Evolutionary conservation across 2,888 invertebrate genomes (phyloP), one percentile per base, ranked within the genome.

Genomic region (Dascillus cervinus): DNA sequence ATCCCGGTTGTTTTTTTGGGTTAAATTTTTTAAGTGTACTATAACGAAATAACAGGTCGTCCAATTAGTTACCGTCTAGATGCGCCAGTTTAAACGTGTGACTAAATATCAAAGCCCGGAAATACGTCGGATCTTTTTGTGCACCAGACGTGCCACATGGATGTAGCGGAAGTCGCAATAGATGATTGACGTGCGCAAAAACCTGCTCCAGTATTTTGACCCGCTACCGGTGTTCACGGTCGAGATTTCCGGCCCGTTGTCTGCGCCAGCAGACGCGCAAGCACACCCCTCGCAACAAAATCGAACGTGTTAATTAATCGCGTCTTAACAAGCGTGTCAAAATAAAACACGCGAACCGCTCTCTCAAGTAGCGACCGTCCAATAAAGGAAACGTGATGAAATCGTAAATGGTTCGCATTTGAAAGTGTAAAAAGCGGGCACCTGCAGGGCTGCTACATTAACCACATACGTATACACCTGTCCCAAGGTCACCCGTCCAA

Each of bases 401-500:
- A 39, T 41, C 39, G 39, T 39, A 43, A 46, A 44, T 35, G 41
- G 43, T 43, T 45, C 34, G 43, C 41, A 39, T 43, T 45, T 43
- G 44, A 46, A 46, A 39, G 45, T 44, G 45, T 42, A 46, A 47
- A 47, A 47, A 44, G 43, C 40, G 41, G 41, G 43, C 47, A 47
- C 47, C 47, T 47, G 47, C 42, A 42, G 45, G 44, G 40, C 41
- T 47, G 37, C 38, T 41, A 46, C 39, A 39, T 46, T 41, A 42
- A 40, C 34, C 38, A 40, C 36, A 31, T 30, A 33, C 31, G 32
- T 37, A 35, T 37, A 33, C 52, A 54, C 54, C 52, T 51, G 54
- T 51, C 47, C 31, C 52, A 53, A 54, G 54, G 54, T 52, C 54
- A 50, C 46, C 47, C 43, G 47, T 42, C 44, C 49, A 48, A 51